Conservation (phyloP, 2,797 vertebrate species). For the Parauchenoglanis punctatus region DNA sequence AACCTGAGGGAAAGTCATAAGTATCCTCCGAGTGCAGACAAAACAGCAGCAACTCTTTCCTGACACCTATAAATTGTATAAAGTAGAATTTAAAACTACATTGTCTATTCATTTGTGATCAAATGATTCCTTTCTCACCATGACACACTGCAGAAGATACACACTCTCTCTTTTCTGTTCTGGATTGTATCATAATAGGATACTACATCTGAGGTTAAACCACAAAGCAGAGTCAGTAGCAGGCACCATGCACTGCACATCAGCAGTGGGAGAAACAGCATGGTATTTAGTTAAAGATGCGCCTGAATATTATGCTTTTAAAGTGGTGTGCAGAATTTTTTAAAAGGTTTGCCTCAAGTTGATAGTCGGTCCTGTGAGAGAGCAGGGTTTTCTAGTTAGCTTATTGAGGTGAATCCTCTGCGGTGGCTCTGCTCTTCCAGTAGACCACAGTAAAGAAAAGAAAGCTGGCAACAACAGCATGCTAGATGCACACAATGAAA, state of each 20-base stretch:
- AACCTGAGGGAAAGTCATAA: too few relatives aligned
- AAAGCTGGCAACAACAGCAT: background rate
- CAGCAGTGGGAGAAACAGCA: too few relatives aligned
- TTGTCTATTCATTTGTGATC: background rate
- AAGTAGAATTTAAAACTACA: background rate
- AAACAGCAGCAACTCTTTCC: background rate
- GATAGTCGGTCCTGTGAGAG: too few relatives aligned
- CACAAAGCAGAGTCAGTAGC: background rate
- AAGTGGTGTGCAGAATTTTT: background rate
- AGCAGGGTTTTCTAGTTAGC: background rate
- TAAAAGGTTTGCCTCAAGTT: background rate
- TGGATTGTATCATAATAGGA: background rate
- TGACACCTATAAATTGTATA: background rate
- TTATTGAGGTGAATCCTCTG: background rate
- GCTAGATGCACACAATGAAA: background rate
- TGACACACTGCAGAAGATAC: background rate
- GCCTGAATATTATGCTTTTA: too few relatives aligned
- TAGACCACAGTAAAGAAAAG: conserved; percentile 2
- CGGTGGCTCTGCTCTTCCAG: background rate
- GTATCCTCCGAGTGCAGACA: too few relatives aligned
- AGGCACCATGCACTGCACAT: background rate
- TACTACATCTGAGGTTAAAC: conserved; percentile 3
- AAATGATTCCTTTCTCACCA: background rate
- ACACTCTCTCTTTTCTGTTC: background rate
- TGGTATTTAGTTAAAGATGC: too few relatives aligned